A percentile compares a stretch with the other conserved stretches of the same genome.
These are phyloP conservation scores for Lymantria dispar DNA, from an alignment of 2,888 invertebrate species.

Conservation along the genomic window DNA sequence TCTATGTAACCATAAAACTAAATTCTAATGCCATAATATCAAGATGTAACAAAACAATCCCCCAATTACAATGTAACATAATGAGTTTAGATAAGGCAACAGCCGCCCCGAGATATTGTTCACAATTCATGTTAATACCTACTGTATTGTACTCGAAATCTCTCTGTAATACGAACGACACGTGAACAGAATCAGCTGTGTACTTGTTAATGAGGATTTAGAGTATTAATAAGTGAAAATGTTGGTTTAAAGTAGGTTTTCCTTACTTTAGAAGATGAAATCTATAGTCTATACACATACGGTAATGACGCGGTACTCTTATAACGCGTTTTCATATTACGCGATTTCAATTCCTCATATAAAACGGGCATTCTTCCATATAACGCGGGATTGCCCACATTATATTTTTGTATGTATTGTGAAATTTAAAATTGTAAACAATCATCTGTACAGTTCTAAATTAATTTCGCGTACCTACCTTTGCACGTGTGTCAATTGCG, in stretches of 20 bases:
- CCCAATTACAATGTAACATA: slow-evolving; percentile 44
- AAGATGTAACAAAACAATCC: slow-evolving; percentile 25
- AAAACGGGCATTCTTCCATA: no score
- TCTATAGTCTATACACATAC: no score
- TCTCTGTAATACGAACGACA: slow-evolving; percentile 14
- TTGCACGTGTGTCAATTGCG: no score
- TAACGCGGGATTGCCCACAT: no score
- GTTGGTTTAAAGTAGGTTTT: slow-evolving; percentile 7
- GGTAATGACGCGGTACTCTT: no score
- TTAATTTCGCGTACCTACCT: no score
- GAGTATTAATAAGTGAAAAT: slow-evolving; percentile 16
- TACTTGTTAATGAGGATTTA: slow-evolving; percentile 21
- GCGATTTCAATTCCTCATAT: no score
- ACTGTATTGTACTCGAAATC: slow-evolving; percentile 28
- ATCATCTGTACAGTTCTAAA: no score
- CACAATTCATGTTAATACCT: slow-evolving; percentile 32
- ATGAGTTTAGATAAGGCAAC: slow-evolving; percentile 43
- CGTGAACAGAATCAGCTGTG: slow-evolving; percentile 20
- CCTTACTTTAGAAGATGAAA: neutral
- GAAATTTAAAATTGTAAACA: no score
- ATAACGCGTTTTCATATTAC: no score
- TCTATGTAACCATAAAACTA: neutral
- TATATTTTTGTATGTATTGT: no score
- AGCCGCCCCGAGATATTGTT: slow-evolving; percentile 39
- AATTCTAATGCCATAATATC: slow-evolving; percentile 1